Conservation (phyloP, 2,888 invertebrate genomes). For the Erannis defoliaria region DNA sequence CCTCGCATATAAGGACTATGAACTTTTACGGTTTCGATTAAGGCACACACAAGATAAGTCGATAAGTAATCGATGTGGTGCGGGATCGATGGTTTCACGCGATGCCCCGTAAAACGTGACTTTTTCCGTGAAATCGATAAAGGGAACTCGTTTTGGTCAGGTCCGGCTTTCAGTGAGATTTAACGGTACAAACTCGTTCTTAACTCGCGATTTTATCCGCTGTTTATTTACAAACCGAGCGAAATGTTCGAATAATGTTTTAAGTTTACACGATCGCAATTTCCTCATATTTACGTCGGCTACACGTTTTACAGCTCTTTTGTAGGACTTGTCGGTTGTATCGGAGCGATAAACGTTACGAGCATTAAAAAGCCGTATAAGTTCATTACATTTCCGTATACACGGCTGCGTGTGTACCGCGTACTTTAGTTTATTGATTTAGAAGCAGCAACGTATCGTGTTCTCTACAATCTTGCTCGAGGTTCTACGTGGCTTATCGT, state of each 20-base stretch:
- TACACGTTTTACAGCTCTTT: slow-evolving; percentile 60
- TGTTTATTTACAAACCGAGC: slow-evolving; percentile 73
- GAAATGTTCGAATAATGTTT: slow-evolving; percentile 51
- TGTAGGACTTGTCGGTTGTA: slow-evolving; percentile 55
- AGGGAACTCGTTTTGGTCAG: slow-evolving; percentile 66
- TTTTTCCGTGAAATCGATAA: slow-evolving; percentile 59
- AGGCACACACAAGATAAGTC: slow-evolving; percentile 39
- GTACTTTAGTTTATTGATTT: slow-evolving; percentile 22
- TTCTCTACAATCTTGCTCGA: slow-evolving; percentile 6
- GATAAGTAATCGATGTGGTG: slow-evolving; percentile 39
- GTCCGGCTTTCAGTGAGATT: slow-evolving; percentile 69
- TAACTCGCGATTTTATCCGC: slow-evolving; percentile 63
- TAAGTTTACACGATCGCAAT: slow-evolving; percentile 46
- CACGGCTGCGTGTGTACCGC: slow-evolving; percentile 43
- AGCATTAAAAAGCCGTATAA: slow-evolving; percentile 42
- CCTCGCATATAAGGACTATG: slow-evolving; percentile 64
- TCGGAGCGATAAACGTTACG: slow-evolving; percentile 37
- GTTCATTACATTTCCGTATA: slow-evolving; percentile 31
- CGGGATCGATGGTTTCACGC: slow-evolving; percentile 38
- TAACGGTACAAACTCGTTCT: slow-evolving; percentile 82
- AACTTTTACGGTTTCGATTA: slow-evolving; percentile 65
- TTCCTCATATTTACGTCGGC: slow-evolving; percentile 60
- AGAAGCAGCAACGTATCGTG: slow-evolving; percentile 22
- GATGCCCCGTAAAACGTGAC: slow-evolving; percentile 44
- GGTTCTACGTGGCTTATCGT: slow-evolving; percentile 70